Evolutionary conservation across 2,888 invertebrate species (phyloP).

Genomic region (Spialia ferax): DNA sequence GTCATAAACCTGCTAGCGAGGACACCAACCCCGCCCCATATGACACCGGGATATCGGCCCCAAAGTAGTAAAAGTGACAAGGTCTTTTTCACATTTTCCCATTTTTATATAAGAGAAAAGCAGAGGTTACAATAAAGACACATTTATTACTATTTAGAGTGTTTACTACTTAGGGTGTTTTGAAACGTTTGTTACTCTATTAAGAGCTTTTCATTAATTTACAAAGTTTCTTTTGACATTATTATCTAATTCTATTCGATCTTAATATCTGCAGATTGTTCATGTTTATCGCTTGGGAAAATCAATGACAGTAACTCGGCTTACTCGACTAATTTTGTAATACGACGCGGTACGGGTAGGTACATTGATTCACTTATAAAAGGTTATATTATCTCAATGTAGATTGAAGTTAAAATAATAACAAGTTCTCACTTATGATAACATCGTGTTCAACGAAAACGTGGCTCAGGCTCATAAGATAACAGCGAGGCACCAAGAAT

Average conservation of each 20-base stretch:
- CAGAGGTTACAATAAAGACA: not conserved
- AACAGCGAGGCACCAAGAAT: slow-evolving; percentile 83
- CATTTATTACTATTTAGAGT: not conserved
- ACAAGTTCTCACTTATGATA: slow-evolving; percentile 66
- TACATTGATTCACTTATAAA: no score
- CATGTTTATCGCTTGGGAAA: no score
- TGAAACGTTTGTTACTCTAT: no score
- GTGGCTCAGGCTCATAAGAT: slow-evolving; percentile 71
- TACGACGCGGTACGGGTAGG: no score
- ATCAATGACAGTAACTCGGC: no score
- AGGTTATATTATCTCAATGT: no score
- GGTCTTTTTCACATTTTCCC: slow-evolving; percentile 60
- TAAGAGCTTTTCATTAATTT: no score
- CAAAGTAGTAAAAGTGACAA: slow-evolving; percentile 59
- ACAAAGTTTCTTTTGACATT: no score
- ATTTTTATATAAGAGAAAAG: slow-evolving; percentile 49
- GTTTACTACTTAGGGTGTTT: no score
- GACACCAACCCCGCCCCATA: slow-evolving; percentile 63
- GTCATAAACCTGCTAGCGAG: slow-evolving; percentile 80
- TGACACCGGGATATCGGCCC: slow-evolving; percentile 47
- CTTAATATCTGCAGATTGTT: no score
- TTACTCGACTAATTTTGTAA: no score
- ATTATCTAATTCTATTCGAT: no score
- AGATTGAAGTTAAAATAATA: slow-evolving; percentile 22
- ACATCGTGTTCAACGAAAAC: slow-evolving; percentile 80